These are phyloP conservation scores for Tenthredo scrophulariae DNA, from an alignment of 2,888 invertebrate genomes.

Conservation along the genomic window DNA sequence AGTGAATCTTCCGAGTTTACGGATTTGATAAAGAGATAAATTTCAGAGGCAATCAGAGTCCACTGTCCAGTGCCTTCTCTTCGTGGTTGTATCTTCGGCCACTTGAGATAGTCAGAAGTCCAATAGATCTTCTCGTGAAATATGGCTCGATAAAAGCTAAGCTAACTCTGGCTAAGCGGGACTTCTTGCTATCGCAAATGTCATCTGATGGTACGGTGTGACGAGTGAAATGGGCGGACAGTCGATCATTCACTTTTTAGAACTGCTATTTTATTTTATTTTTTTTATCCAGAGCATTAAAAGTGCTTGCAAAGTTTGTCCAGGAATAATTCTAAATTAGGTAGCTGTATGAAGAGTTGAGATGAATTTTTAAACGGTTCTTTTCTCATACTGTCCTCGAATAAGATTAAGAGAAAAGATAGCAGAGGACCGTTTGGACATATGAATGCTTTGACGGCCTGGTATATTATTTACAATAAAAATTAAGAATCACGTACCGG, in stretches of 20 bases:
- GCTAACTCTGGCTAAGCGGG: constrained; percentile 17
- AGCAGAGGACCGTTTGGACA: neutral
- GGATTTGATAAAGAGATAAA: neutral
- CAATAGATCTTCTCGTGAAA: neutral
- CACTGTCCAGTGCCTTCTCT: neutral
- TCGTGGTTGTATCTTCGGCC: neutral
- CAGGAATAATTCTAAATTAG: neutral
- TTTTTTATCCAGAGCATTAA: neutral
- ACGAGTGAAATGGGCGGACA: constrained; percentile 32
- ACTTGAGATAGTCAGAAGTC: neutral
- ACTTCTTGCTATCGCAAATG: constrained; percentile 25
- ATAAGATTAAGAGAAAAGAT: constrained; percentile 1
- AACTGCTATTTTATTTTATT: neutral
- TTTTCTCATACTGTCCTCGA: constrained; percentile 9
- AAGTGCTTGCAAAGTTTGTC: neutral
- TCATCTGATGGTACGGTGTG: constrained; percentile 24
- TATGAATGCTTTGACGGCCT: constrained; percentile 32
- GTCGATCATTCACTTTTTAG: constrained; percentile 21
- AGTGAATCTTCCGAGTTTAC: neutral
- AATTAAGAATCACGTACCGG: constrained; percentile 29
- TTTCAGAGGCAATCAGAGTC: neutral
- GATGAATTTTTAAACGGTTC: neutral
- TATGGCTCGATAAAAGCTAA: constrained; percentile 4
- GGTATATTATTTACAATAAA: constrained; percentile 38
- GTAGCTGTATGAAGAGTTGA: neutral